Base-by-base conservation (phyloP, 2,888 invertebrate species). In the Lissocephala sabroskyi region DNA sequence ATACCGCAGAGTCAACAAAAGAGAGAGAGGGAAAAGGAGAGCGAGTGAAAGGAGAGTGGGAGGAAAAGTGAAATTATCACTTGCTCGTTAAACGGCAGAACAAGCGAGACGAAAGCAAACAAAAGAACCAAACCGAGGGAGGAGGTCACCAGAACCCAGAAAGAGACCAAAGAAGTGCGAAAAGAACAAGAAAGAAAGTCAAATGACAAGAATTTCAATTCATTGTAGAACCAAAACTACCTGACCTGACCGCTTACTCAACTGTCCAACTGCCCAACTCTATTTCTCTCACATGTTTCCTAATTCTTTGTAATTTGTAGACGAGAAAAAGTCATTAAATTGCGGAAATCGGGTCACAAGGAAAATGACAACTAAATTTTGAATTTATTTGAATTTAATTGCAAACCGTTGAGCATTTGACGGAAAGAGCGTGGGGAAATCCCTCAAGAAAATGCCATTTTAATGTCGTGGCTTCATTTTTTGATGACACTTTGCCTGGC, bases 381-480 rank as follows among this genome's bases (percentile, higher is more conserved):
- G 59, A 74, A 66, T 73, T 73, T 73, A 77, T 73, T 75, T 70
- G 62, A 56, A 77, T 77, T 62, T 73, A 73, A 73, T 77, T 73
- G 75, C 71, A 48, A 64, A 59, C 62, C 75, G 64, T 70, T 77
- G 66, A 64, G 70, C 63, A 56, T 41, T 26, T 29, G 40, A 37
- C 5, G 5, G 36, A 9, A 35, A 32, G 10, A 32, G 7, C 18
- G n/a, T n/a, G 10, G 33, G 18, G n/a, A 37, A 18, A 18, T n/a
- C 18, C 30, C 39, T n/a, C 19, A 19, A 39, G 39, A 23, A 39
- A 23, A 23, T 3, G n/a, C n/a, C n/a, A n/a, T n/a, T n/a, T n/a
- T n/a, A n/a, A n/a, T n/a, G n/a, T n/a, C n/a, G n/a, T n/a, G n/a
- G n/a, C n/a, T n/a, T n/a, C n/a, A n/a, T n/a, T n/a, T n/a, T n/a